A percentile compares a stretch with the other conserved stretches of the same genome.
Conservation (phyloP, 64 coral and sea anemone genomes). For the Porites australiensis region DNA sequence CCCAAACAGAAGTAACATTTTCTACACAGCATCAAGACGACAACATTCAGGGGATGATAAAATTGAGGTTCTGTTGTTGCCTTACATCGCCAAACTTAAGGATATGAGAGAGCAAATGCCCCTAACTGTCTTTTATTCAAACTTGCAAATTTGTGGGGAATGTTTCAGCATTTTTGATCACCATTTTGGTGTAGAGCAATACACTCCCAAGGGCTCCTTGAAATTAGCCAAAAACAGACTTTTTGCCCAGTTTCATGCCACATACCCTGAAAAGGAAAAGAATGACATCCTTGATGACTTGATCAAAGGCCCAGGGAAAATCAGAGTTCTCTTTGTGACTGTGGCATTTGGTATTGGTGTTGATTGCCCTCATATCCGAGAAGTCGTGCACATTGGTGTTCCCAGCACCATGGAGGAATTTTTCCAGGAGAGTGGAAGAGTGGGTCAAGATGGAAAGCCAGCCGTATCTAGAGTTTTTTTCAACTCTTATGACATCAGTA, state of each 20-base stretch:
- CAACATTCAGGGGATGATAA: slow-evolving; percentile 51
- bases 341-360: slow-evolving; percentile 78
- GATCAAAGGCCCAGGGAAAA: not conserved
- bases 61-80: slow-evolving; percentile 34
- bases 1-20: slow-evolving; percentile 32
- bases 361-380: slow-evolving; percentile 41
- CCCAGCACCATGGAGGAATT: slow-evolving; percentile 68
- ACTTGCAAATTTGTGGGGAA: slow-evolving; percentile 2
- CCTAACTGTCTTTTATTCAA: slow-evolving; percentile 33
- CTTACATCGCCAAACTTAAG: slow-evolving; percentile 22
- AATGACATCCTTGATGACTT: slow-evolving; percentile 36
- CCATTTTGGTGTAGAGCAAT: slow-evolving; percentile 32
- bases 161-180: slow-evolving; percentile 48
- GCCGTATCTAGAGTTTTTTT: slow-evolving; percentile 4
- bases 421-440: slow-evolving; percentile 72
- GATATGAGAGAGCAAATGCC: slow-evolving; percentile 46
- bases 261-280: slow-evolving; percentile 49
- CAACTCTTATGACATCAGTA: slow-evolving; percentile 57
- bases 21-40: slow-evolving; percentile 8
- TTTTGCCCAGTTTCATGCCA: slow-evolving; percentile 58
- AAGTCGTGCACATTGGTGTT: slow-evolving; percentile 69
- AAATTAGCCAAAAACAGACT: slow-evolving; percentile 47
- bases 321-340: slow-evolving; percentile 66
- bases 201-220: slow-evolving; percentile 17
- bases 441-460: slow-evolving; percentile 47